Evolutionary conservation across 2,113 vertebrate genomes (phyloP), one percentile per base, ranked within the genome.

Genomic region (Bettongia penicillata): DNA sequence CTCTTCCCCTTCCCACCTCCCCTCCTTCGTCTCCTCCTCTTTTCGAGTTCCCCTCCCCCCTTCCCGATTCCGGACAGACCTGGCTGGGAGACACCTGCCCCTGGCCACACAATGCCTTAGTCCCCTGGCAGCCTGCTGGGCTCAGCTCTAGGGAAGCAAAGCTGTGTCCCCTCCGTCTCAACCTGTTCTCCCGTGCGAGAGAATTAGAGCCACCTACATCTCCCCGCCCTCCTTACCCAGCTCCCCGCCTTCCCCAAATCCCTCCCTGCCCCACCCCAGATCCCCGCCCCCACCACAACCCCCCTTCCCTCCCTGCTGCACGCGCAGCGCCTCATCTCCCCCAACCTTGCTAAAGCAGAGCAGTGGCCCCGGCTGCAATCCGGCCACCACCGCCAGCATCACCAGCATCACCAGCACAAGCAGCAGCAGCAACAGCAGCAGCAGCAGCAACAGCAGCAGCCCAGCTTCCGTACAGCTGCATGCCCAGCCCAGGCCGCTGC

Each of bases 41-140:
- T 14, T n/a, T n/a, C 61, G 4, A 14, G 31, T 37, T 37, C 37
- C 47, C 68, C 53, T 91, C 26, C 95, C 51, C 90, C 14, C 92
- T 51, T 43, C 23, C 89, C 77, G 4, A 0, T 91, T 9, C 77
- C 0, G 91, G 51, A 9, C 91, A 0, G 10, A 6, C 77, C n/a
- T 37, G 31, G 47, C 26, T 53, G 52, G 94, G 93, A 43, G 50
- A 68, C 97, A 96, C 97, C 97, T 95, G 96, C 94, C 53, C 48
- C 91, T 0, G 37, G 48, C 77, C 0, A n/a, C 6, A 23, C 55
- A 84, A 84, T 43, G 68, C 68, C 68, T 43, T 43, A 6, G n/a
- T 43, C 37, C 37, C 68, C 16, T 22, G 68, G 68, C 68, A 84
- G 68, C 68, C 37, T 22, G 5, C n/a, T 22, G 68, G 68, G 19